Percentiles rank a stretch among this genome's conserved stretches.
Conservation (phyloP, 1,140 invertebrate genomes). For the Grapholita molesta region DNA sequence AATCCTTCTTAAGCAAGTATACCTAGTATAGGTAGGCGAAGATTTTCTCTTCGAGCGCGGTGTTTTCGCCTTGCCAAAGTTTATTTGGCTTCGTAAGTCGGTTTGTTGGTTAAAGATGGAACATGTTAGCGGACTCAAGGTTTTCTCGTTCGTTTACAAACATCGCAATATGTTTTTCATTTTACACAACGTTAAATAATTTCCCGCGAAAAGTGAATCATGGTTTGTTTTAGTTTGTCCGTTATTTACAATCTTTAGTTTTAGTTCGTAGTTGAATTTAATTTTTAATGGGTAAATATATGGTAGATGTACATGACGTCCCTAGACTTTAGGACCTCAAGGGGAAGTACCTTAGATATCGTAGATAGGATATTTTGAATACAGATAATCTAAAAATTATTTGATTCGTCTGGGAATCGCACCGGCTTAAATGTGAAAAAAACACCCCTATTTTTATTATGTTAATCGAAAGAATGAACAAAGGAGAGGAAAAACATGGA, state of each 20-base stretch:
- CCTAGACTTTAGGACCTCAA: too few relatives aligned
- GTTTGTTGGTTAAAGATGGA: constrained; percentile 46
- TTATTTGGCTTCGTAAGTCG: constrained; percentile 48
- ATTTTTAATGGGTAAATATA: too few relatives aligned
- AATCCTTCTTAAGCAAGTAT: neutral
- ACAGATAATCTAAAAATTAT: too few relatives aligned
- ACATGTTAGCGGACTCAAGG: constrained; percentile 65
- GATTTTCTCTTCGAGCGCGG: constrained; percentile 46
- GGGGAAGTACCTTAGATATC: too few relatives aligned
- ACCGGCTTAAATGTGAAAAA: too few relatives aligned
- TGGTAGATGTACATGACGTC: too few relatives aligned
- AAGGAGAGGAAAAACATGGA: too few relatives aligned
- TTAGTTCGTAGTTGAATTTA: too few relatives aligned
- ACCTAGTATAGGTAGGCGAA: constrained; percentile 24
- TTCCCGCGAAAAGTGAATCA: constrained; percentile 41
- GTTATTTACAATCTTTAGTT: neutral
- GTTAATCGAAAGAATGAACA: too few relatives aligned
- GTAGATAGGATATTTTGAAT: too few relatives aligned
- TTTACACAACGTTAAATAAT: constrained; percentile 63
- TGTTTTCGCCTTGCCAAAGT: constrained; percentile 46
- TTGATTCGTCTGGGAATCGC: too few relatives aligned
- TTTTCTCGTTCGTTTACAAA: constrained; percentile 65
- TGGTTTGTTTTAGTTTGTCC: neutral
- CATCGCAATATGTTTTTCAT: constrained; percentile 61
- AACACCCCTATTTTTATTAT: too few relatives aligned